Evolutionary conservation across 2,888 invertebrate species (phyloP).

Genomic region (Pegoplata infirma): DNA sequence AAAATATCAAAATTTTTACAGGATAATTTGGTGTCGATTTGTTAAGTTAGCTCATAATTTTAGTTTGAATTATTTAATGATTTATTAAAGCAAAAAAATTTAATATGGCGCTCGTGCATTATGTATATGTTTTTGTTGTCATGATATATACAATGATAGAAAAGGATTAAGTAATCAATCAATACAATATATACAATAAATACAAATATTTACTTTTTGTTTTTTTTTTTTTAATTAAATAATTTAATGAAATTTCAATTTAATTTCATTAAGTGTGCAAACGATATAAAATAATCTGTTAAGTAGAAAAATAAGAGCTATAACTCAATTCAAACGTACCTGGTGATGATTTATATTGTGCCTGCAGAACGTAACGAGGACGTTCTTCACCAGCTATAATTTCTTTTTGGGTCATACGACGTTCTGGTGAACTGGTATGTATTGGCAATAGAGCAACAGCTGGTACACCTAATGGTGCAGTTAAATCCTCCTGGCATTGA

Average conservation of each 20-base stretch:
- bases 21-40: too few species aligned
- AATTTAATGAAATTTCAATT: background rate
- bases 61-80: background rate
- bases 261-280: background rate
- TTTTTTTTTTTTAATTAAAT: too few species aligned
- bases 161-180: too few species aligned
- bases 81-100: background rate
- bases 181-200: too few species aligned
- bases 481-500: slow-evolving; percentile 75
- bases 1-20: too few species aligned
- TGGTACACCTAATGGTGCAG: slow-evolving; percentile 74
- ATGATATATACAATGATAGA: slow-evolving; percentile 51
- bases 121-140: slow-evolving; percentile 32
- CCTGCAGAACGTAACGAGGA: slow-evolving; percentile 79
- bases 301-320: too few species aligned
- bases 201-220: too few species aligned
- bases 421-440: slow-evolving; percentile 78
- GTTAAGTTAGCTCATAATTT: too few species aligned
- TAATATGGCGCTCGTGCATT: slow-evolving; percentile 58
- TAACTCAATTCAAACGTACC: slow-evolving; percentile 66
- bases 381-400: slow-evolving; percentile 83
- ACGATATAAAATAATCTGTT: too few species aligned
- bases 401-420: slow-evolving; percentile 80
- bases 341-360: slow-evolving; percentile 74
- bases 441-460: slow-evolving; percentile 77